phyloP scores from a whole-genome alignment of 2,797 vertebrate genomes.

The Antennarius maculatus region DNA sequence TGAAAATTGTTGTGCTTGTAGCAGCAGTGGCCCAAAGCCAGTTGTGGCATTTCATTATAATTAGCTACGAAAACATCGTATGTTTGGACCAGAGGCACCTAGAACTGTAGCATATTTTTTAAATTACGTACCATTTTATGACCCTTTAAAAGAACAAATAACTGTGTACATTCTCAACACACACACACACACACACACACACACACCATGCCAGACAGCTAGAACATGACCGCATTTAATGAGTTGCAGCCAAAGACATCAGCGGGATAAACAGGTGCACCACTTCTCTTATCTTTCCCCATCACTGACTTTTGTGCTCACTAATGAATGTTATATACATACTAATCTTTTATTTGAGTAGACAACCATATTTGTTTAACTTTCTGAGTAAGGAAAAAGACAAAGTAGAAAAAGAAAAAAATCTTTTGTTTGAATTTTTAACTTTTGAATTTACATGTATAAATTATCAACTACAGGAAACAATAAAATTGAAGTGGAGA shows the following conservation, averaged over 20 bases:
- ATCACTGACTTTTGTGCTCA: background rate
- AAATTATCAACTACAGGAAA: too few species aligned
- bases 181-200: conserved; percentile 11
- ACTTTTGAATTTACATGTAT: too few species aligned
- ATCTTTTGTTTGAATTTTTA: too few species aligned
- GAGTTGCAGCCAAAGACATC: background rate
- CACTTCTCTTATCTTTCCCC: background rate
- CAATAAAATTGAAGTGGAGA: too few species aligned
- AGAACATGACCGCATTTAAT: conserved; percentile 10
- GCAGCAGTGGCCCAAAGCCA: conserved; percentile 53
- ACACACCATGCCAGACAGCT: conserved; percentile 2
- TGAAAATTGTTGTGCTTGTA: conserved; percentile 70
- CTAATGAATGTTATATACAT: background rate
- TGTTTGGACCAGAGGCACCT: conserved; percentile 74
- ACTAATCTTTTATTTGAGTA: too few species aligned
- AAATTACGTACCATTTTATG: conserved; percentile 45
- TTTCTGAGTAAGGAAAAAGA: too few species aligned
- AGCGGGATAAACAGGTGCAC: conserved; percentile 10
- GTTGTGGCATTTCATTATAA: conserved; percentile 81
- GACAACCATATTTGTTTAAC: too few species aligned
- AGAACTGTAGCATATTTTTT: conserved; percentile 62
- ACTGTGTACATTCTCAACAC: conserved; percentile 7
- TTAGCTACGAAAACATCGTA: conserved; percentile 79
- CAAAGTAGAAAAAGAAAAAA: too few species aligned
- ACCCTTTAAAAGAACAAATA: conserved; percentile 40